Conservation (phyloP, 2,888 invertebrate genomes). For the Cybosia mesomella region DNA sequence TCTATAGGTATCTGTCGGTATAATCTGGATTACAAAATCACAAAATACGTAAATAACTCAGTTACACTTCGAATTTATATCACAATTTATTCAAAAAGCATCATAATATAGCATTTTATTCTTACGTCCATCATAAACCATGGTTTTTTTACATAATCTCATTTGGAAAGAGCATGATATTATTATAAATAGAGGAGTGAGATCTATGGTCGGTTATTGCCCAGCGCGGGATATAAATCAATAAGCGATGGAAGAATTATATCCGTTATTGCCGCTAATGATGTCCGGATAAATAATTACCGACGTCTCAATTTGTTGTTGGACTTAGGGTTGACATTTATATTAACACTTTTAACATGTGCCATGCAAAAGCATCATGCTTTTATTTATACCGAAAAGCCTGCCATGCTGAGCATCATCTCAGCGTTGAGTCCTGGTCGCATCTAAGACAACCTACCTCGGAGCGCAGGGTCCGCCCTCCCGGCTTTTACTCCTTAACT, state of each 20-base stretch:
- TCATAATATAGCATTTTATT: not conserved
- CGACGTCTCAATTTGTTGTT: conserved; percentile 69
- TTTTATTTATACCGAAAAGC: too few relatives aligned
- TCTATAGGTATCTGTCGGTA: not conserved
- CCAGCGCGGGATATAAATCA: conserved; percentile 51
- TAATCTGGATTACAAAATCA: not conserved
- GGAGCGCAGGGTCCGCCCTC: too few relatives aligned
- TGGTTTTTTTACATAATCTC: conserved; percentile 19
- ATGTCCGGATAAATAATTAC: conserved; percentile 68
- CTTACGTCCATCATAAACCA: conserved; percentile 9
- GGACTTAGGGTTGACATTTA: conserved; percentile 44
- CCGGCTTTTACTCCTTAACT: too few relatives aligned
- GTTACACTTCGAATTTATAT: conserved; percentile 3
- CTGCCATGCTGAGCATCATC: too few relatives aligned
- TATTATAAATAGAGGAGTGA: conserved; percentile 29
- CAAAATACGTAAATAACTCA: not conserved
- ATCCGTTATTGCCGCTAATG: conserved; percentile 59
- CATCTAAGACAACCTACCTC: too few relatives aligned
- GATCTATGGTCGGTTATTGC: conserved; percentile 30
- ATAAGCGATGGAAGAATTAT: conserved; percentile 50
- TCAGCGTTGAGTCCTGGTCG: too few relatives aligned
- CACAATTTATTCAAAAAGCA: not conserved
- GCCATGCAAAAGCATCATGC: too few relatives aligned
- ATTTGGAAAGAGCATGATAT: conserved; percentile 24
- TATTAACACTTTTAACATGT: not conserved